Base-by-base conservation (phyloP, 2,888 invertebrate genomes). In the Carterocephalus palaemon region DNA sequence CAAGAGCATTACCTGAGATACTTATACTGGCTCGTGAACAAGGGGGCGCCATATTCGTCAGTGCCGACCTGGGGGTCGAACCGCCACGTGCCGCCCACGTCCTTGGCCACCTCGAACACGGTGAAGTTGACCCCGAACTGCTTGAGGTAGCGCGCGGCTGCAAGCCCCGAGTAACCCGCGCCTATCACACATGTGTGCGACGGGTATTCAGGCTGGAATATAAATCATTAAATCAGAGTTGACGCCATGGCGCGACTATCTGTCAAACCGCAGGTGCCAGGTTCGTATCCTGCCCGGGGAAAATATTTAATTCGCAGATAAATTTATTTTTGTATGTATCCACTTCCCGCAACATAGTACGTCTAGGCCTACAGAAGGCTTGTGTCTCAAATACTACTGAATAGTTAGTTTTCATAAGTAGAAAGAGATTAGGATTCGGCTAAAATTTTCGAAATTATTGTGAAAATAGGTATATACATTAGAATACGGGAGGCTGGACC, bases 21-120 rank as follows among this genome's bases (percentile, higher is more conserved):
- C 65, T 91, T 89, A 66, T 96, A 96, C 92, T 95, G 93, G 76
- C 94, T 93, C 3, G 93, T 92, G 67, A 92, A 93, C 6, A 94
- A 75, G 0, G 92, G 92, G 8, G 91, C 59, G 0, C 92, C 93
- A 68, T 91, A 82, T 28, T 90, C 87, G 54, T 93, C 92, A 0
- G 72, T 57, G 1, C 91, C 92, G 1, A 88, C 83, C 10, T 85
- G 69, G 3, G 93, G 91, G 4, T 89, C 91, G 65, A 93, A 95
- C 16, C 91, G 83, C 95, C 96, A 96, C 0, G 93, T 93, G 1
- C 96, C 96, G 3, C 95, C 95, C 8, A 94, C 69, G 38, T 83
- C 63, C 7, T 80, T 79, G 0, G 90, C 88, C 53, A 92, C 92
- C 62, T 96, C 95, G 60, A 91, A 95, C 4, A 92, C 90, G 0